Percentiles rank a stretch among this genome's conserved stretches.
Evolutionary conservation across 1,140 invertebrate species (phyloP).

Genomic region (Drosophila ironensis): DNA sequence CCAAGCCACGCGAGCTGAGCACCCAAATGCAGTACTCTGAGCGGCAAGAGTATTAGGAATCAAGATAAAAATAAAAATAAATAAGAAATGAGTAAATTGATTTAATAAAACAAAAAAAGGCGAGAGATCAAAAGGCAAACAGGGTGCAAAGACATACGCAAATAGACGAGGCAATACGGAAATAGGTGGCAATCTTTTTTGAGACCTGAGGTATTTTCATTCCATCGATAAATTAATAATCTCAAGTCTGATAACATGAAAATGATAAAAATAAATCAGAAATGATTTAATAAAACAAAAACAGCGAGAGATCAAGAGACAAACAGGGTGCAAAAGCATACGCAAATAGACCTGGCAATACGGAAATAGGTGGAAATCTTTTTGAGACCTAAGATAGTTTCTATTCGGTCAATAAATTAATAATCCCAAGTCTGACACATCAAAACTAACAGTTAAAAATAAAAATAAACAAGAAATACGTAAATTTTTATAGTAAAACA

Average conservation of each 20-base stretch:
- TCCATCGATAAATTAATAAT: not conserved
- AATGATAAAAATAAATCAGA: too few relatives aligned
- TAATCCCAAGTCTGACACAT: not conserved
- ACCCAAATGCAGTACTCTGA: constrained; percentile 9
- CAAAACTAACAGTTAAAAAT: too few relatives aligned
- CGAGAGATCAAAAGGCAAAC: constrained; percentile 54
- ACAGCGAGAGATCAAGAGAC: constrained; percentile 46
- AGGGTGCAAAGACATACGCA: constrained; percentile 32
- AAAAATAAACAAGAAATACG: too few relatives aligned
- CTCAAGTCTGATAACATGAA: not conserved
- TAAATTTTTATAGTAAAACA: not conserved
- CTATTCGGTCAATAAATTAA: not conserved
- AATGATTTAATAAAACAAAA: not conserved
- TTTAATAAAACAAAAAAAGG: constrained; percentile 72
- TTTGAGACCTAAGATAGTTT: not conserved
- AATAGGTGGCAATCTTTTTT: not conserved
- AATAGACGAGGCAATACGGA: constrained; percentile 7
- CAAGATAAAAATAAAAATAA: constrained; percentile 76
- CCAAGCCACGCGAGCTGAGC: constrained; percentile 25
- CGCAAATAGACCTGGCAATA: constrained; percentile 7
- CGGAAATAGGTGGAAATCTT: not conserved
- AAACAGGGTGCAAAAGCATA: constrained; percentile 46
- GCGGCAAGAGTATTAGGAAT: constrained; percentile 45
- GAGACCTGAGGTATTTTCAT: not conserved
- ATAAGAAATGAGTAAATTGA: constrained; percentile 74